Evolutionary conservation across 2,888 invertebrate species (phyloP).

Genomic region (Noctua comes): DNA sequence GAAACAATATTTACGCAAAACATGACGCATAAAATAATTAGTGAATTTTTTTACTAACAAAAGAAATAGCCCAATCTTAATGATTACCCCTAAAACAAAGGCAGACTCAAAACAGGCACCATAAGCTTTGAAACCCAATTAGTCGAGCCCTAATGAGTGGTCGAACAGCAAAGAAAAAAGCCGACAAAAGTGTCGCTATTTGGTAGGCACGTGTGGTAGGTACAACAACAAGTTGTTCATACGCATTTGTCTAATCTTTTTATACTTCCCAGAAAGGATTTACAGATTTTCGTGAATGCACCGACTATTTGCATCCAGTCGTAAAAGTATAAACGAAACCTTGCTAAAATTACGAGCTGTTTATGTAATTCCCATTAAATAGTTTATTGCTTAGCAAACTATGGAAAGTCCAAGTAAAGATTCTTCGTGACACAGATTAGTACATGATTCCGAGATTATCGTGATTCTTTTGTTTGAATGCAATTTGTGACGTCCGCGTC

Average conservation of each 20-base stretch:
- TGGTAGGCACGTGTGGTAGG: neutral
- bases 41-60: neutral
- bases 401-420: constrained; percentile 19
- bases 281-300: constrained; percentile 27
- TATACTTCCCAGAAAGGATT: constrained; percentile 13
- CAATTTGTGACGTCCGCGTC: constrained; percentile 13
- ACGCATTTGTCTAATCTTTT: constrained; percentile 23
- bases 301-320: constrained; percentile 13
- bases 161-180: neutral
- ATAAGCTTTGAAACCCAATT: constrained; percentile 12
- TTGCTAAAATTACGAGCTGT: constrained; percentile 14
- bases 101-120: neutral
- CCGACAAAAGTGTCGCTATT: neutral
- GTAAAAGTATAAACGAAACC: constrained; percentile 47
- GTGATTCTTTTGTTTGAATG: constrained; percentile 50
- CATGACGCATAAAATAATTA: neutral
- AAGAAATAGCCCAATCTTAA: neutral
- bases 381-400: constrained; percentile 26
- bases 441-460: constrained; percentile 26
- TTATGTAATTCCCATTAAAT: constrained; percentile 19
- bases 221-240: neutral
- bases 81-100: neutral
- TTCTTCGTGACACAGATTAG: constrained; percentile 32
- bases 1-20: neutral
- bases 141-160: neutral